phyloP scores from a whole-genome alignment of 2,113 vertebrate genomes.

The Ammodytes dubius region DNA sequence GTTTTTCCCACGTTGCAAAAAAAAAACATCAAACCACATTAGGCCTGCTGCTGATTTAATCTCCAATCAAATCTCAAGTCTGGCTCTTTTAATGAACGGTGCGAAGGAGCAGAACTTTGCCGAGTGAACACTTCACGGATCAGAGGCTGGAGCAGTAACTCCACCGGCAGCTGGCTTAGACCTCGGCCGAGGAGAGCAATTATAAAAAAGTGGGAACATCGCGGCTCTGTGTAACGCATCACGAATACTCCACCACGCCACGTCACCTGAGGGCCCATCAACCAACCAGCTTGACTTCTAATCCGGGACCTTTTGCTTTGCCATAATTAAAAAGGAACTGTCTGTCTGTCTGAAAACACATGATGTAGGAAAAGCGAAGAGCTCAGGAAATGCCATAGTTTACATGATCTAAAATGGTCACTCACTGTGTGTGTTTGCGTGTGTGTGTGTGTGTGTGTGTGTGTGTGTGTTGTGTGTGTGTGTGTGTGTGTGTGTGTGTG shows the following conservation, averaged over 20 bases:
- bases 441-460: no score
- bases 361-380: not conserved
- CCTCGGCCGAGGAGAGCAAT: conserved; percentile 51
- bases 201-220: conserved; percentile 55
- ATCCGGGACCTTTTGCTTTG: conserved; percentile 23
- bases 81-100: conserved; percentile 31
- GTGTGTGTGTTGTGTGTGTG: no score
- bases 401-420: not conserved
- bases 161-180: conserved; percentile 16
- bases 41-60: conserved; percentile 22
- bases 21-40: not conserved
- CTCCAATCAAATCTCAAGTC: conserved; percentile 38
- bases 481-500: no score
- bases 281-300: conserved; percentile 43
- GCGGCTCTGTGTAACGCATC: conserved; percentile 43
- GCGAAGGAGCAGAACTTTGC: conserved; percentile 29
- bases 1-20: conserved; percentile 10
- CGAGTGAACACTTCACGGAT: conserved; percentile 44
- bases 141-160: conserved; percentile 46
- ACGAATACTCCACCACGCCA: conserved; percentile 18
- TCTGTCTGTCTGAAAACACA: not conserved
- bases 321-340: conserved; percentile 6
- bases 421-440: not conserved
- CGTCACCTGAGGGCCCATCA: conserved; percentile 28
- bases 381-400: not conserved